These are phyloP conservation scores for Cryptophagus acutangulus DNA, from an alignment of 2,888 invertebrate species.

Conservation along the genomic window DNA sequence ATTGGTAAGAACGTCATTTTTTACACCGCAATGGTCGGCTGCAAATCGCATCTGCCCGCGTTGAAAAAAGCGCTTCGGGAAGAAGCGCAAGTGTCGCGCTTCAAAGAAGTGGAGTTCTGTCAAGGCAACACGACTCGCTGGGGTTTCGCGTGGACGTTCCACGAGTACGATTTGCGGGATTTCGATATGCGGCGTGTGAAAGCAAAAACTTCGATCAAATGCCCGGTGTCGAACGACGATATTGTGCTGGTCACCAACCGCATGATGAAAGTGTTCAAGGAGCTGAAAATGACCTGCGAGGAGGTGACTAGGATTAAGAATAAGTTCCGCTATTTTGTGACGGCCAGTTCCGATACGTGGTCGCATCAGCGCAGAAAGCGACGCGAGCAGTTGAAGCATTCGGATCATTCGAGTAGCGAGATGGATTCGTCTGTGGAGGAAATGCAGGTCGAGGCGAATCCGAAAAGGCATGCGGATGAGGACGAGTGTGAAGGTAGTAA, in stretches of 20 bases:
- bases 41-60: conserved; percentile 70
- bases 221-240: conserved; percentile 24
- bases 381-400: conserved; percentile 46
- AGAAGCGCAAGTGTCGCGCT: conserved; percentile 54
- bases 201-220: conserved; percentile 15
- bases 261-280: no score
- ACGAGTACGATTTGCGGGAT: conserved; percentile 44
- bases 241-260: conserved; percentile 24
- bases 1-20: conserved; percentile 62
- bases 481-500: conserved; percentile 34
- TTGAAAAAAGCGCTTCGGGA: conserved; percentile 61
- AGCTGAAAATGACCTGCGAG: conserved; percentile 45
- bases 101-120: conserved; percentile 76
- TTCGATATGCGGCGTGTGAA: conserved; percentile 38
- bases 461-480: conserved; percentile 22
- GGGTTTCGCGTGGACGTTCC: conserved; percentile 91
- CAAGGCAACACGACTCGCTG: conserved; percentile 94
- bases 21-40: conserved; percentile 90
- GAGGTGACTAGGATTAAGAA: conserved; percentile 44
- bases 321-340: conserved; percentile 52
- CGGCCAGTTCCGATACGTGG: conserved; percentile 71
- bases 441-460: conserved; percentile 19
- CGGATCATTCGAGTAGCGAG: background rate
- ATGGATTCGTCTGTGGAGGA: conserved; percentile 12
- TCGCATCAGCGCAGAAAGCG: conserved; percentile 72